A percentile compares a stretch with the other conserved stretches of the same genome.
phyloP scores from a whole-genome alignment of 1,140 invertebrate genomes.

The Pararge aegeria region DNA sequence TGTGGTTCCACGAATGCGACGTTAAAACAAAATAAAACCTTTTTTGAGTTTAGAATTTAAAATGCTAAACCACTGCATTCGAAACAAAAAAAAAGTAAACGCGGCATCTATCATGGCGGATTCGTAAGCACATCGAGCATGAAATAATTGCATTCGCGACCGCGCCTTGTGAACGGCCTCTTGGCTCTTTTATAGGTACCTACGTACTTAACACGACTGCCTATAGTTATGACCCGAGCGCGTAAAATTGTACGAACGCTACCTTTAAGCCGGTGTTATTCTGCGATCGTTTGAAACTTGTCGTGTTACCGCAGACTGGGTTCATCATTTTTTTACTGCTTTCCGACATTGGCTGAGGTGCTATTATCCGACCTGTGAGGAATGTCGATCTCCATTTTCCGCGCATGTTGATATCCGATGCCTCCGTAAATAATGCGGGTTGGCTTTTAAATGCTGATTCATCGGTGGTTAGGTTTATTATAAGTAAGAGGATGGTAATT shows the following conservation, averaged over 20 bases:
- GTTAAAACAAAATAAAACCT: too few species aligned
- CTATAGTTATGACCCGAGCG: conserved; percentile 58
- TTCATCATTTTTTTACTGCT: conserved; percentile 66
- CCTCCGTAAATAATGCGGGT: conserved; percentile 47
- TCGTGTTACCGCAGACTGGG: conserved; percentile 63
- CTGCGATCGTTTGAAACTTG: conserved; percentile 65
- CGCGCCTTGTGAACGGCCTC: conserved; percentile 64
- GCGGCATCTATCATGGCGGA: conserved; percentile 57
- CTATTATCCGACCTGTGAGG: conserved; percentile 35
- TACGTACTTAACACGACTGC: conserved; percentile 54
- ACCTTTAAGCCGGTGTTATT: conserved; percentile 31
- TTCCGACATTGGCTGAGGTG: conserved; percentile 47
- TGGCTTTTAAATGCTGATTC: conserved; percentile 61
- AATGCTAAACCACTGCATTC: conserved; percentile 7
- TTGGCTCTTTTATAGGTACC: conserved; percentile 46
- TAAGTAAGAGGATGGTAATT: conserved; percentile 43
- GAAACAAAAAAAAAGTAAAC: conserved; percentile 22
- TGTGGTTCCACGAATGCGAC: too few species aligned
- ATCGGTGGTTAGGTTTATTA: conserved; percentile 41
- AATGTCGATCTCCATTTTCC: conserved; percentile 46
- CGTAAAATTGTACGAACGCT: conserved; percentile 47
- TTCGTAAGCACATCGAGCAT: conserved; percentile 57
- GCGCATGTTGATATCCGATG: conserved; percentile 39
- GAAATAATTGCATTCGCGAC: conserved; percentile 73
- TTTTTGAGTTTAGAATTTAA: neutral